A percentile compares a stretch with the other conserved stretches of the same genome.
phyloP scores from a whole-genome alignment of 2,797 vertebrate species.

The Acipenser oxyrinchus region DNA sequence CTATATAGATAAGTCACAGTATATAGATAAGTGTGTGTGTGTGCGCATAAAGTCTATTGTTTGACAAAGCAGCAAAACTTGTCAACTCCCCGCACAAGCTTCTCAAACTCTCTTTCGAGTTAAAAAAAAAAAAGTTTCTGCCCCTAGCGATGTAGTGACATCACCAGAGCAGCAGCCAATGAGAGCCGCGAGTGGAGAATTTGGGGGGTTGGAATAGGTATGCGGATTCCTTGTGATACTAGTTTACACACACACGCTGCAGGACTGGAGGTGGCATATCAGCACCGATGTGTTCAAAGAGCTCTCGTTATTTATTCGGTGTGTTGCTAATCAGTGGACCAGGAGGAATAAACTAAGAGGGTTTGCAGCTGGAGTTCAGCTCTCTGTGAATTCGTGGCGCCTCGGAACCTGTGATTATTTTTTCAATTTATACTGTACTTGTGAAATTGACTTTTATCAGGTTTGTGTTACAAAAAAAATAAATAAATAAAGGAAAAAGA shows the following conservation, averaged over 20 bases:
- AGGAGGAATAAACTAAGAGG: too few relatives aligned
- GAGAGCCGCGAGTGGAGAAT: conserved; percentile 41
- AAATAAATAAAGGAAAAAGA: not conserved
- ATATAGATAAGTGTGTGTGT: too few relatives aligned
- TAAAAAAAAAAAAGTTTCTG: not conserved
- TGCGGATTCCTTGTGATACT: conserved; percentile 20
- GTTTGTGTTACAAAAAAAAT: not conserved
- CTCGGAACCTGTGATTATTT: conserved; percentile 32
- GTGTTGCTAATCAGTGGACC: too few relatives aligned
- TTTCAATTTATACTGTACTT: conserved; percentile 21
- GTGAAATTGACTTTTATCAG: not conserved
- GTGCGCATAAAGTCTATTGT: too few relatives aligned
- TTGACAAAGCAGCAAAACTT: too few relatives aligned
- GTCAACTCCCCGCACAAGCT: too few relatives aligned
- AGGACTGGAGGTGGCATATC: conserved; percentile 18
- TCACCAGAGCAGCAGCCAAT: conserved; percentile 62
- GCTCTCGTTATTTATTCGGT: too few relatives aligned
- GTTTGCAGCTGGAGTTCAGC: conserved; percentile 32
- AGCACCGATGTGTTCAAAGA: not conserved
- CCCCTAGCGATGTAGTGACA: conserved; percentile 44
- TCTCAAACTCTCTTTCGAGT: too few relatives aligned
- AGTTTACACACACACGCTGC: conserved; percentile 27
- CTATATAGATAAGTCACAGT: too few relatives aligned
- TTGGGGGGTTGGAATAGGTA: conserved; percentile 47
- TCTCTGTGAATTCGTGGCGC: conserved; percentile 30